Conservation (phyloP, 2,797 vertebrate genomes). For the Onychomys leucogaster region DNA sequence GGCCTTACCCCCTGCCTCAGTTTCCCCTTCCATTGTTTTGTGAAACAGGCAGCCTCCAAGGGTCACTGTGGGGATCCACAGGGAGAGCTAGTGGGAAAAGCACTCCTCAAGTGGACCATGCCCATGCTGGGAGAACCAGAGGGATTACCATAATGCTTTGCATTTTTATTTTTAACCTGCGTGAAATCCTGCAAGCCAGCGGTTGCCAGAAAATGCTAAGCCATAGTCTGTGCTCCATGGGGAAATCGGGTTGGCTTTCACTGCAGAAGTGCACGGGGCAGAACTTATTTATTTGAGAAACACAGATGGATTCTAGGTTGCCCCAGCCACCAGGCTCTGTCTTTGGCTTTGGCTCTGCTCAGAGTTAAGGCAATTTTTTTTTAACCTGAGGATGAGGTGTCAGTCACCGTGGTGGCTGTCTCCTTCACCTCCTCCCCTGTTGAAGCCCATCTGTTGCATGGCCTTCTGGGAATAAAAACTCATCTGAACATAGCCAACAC, state of each 20-base stretch:
- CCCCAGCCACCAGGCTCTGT: background rate
- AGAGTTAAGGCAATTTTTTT: background rate
- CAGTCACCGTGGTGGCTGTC: fast-evolving
- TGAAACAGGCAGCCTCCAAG: background rate
- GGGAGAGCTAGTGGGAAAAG: background rate
- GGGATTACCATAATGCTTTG: conserved; percentile 54
- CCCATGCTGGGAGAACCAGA: background rate
- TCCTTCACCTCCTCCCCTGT: background rate
- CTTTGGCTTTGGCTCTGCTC: background rate
- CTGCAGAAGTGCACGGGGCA: background rate
- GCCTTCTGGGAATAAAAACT: background rate
- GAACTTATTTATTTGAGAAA: conserved; percentile 30
- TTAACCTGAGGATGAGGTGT: background rate
- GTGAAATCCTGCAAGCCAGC: conserved; percentile 66
- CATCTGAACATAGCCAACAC: too few relatives aligned
- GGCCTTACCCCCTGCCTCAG: background rate
- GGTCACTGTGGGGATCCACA: fast-evolving
- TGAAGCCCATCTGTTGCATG: background rate
- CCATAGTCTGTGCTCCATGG: background rate
- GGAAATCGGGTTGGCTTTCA: conserved; percentile 57
- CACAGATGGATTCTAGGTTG: background rate
- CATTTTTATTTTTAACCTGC: conserved; percentile 77
- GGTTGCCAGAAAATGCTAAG: conserved; percentile 76
- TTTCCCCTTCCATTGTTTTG: background rate
- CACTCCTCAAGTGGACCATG: background rate